A percentile compares a stretch with the other conserved stretches of the same genome.
Evolutionary conservation across 2,888 invertebrate genomes (phyloP).

Genomic region (Dynastes grantii): DNA sequence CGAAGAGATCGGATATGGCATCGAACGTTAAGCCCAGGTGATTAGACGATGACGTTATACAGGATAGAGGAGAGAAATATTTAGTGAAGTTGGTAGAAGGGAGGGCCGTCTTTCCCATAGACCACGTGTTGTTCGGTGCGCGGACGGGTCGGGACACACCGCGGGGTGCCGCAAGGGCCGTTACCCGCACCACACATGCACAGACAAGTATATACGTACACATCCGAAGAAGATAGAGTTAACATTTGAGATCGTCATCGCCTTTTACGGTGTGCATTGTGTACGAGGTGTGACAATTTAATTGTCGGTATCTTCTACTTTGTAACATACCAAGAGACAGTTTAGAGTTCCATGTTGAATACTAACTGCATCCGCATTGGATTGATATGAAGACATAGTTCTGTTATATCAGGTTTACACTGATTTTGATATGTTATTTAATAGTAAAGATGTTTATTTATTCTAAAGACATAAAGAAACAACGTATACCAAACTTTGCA

Average conservation of each 20-base stretch:
- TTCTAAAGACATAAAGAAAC: no score
- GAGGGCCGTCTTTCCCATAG: conserved; percentile 63
- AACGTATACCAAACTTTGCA: no score
- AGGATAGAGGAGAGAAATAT: background rate
- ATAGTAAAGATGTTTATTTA: no score
- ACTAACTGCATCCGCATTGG: no score
- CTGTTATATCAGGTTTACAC: no score
- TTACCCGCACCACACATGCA: conserved; percentile 56
- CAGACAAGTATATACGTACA: no score
- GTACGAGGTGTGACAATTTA: no score
- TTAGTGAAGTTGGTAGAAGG: conserved; percentile 54
- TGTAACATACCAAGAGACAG: no score
- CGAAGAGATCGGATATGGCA: conserved; percentile 44
- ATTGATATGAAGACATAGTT: no score
- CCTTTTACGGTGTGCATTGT: conserved; percentile 44
- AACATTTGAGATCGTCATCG: conserved; percentile 62
- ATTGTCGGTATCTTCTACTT: no score
- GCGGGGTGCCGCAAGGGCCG: conserved; percentile 61
- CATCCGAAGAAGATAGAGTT: conserved; percentile 59
- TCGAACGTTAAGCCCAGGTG: conserved; percentile 60
- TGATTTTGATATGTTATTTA: no score
- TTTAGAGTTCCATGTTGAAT: no score
- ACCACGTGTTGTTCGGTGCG: conserved; percentile 60
- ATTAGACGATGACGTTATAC: conserved; percentile 54
- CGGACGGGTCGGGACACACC: conserved; percentile 58